Conservation (phyloP, 2,797 vertebrate species). For the Anabacerthia variegaticeps region DNA sequence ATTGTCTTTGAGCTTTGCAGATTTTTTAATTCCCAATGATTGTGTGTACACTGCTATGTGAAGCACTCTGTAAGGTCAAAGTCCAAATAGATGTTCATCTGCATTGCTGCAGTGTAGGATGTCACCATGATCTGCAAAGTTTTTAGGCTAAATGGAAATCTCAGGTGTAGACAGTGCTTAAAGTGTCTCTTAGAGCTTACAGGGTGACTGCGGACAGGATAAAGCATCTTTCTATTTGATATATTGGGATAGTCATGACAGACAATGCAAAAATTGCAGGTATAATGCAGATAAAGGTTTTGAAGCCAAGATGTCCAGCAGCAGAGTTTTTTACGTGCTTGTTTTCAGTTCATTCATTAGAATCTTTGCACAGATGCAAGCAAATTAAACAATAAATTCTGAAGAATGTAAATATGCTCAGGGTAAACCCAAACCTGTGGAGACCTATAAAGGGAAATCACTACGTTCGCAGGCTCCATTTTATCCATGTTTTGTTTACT, state of each 20-base stretch:
- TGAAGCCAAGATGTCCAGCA: neutral
- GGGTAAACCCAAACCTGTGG: neutral
- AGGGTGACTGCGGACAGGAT: neutral
- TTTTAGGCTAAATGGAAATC: neutral
- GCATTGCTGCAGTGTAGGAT: neutral
- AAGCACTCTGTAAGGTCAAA: neutral
- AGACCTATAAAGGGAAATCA: conserved; percentile 48
- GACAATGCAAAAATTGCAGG: neutral
- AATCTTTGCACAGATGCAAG: neutral
- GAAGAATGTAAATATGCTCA: conserved; percentile 26
- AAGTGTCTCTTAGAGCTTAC: neutral
- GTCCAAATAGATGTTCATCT: neutral
- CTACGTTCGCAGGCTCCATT: conserved; percentile 40
- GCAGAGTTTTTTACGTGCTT: neutral
- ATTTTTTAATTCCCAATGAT: neutral
- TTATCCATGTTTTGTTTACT: conserved; percentile 69
- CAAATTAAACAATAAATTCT: neutral
- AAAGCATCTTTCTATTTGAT: neutral
- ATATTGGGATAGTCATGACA: neutral
- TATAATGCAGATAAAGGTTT: neutral
- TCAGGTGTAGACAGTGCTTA: neutral
- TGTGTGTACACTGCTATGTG: neutral
- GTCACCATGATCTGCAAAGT: neutral
- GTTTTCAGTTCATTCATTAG: conserved; percentile 5
- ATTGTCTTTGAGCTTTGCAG: neutral